Evolutionary conservation across 2,113 vertebrate species (phyloP).

Genomic region (Myotis brandtii): DNA sequence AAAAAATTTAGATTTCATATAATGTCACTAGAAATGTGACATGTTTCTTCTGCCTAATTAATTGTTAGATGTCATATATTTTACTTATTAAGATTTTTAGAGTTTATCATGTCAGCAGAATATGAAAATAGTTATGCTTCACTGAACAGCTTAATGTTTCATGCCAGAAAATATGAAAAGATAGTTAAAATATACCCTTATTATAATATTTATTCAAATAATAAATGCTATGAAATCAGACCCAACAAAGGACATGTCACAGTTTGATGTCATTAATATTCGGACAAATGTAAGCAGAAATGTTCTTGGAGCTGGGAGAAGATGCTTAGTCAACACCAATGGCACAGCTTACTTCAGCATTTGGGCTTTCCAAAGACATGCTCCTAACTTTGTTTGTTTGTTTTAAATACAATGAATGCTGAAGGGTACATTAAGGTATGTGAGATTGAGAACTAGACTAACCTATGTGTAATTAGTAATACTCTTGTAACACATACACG

Average conservation of each 20-base stretch:
- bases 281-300: slow-evolving; percentile 55
- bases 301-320: slow-evolving; percentile 26
- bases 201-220: slow-evolving; percentile 29
- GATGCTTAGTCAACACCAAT: background rate
- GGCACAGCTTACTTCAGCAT: slow-evolving; percentile 42
- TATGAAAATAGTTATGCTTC: slow-evolving; percentile 57
- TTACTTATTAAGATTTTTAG: slow-evolving; percentile 47
- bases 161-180: slow-evolving; percentile 5
- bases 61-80: slow-evolving; percentile 53
- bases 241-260: slow-evolving; percentile 33
- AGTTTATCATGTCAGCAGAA: slow-evolving; percentile 68
- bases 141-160: slow-evolving; percentile 27
- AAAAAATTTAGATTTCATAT: background rate
- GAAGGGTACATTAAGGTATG: slow-evolving; percentile 37
- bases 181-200: background rate
- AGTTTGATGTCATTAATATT: slow-evolving; percentile 70
- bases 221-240: background rate
- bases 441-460: background rate
- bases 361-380: slow-evolving; percentile 13
- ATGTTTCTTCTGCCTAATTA: slow-evolving; percentile 60
- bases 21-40: slow-evolving; percentile 55
- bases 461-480: background rate
- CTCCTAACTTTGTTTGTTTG: background rate
- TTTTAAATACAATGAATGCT: background rate
- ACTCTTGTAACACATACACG: background rate